These are phyloP conservation scores for Bombus pascuorum DNA, from an alignment of 1,140 invertebrate species.

Conservation along the genomic window DNA sequence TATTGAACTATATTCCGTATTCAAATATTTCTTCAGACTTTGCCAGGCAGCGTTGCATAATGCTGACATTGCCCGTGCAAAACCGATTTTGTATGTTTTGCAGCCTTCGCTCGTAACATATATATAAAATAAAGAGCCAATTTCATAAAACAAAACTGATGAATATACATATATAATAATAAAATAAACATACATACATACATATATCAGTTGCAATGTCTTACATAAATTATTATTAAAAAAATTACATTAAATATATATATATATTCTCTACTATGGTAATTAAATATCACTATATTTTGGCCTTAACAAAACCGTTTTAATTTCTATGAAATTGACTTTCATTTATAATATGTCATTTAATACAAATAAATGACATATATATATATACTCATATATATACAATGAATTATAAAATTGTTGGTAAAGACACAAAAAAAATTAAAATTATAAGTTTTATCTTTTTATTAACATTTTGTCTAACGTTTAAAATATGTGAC, in stretches of 20 bases:
- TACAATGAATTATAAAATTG: constrained; percentile 8
- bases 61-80: no score
- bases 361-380: constrained; percentile 48
- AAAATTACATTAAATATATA: constrained; percentile 6
- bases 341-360: constrained; percentile 7
- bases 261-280: background rate
- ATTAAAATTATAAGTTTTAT: background rate
- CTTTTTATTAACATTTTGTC: background rate
- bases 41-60: no score
- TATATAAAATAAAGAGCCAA: constrained; percentile 30
- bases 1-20: no score
- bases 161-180: constrained; percentile 14
- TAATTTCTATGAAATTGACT: constrained; percentile 19
- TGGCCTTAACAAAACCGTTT: background rate
- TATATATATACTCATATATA: background rate
- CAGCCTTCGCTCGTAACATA: background rate
- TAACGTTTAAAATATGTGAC: background rate
- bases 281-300: constrained; percentile 19
- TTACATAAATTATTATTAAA: constrained; percentile 33
- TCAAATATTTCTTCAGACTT: no score
- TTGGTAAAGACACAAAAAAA: background rate
- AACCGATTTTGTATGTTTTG: no score
- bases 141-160: constrained; percentile 11
- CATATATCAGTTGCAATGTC: constrained; percentile 17
- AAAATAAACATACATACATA: constrained; percentile 4